Base-by-base conservation (phyloP, 2,113 vertebrate species). In the Campylorhamphus procurvoides region DNA sequence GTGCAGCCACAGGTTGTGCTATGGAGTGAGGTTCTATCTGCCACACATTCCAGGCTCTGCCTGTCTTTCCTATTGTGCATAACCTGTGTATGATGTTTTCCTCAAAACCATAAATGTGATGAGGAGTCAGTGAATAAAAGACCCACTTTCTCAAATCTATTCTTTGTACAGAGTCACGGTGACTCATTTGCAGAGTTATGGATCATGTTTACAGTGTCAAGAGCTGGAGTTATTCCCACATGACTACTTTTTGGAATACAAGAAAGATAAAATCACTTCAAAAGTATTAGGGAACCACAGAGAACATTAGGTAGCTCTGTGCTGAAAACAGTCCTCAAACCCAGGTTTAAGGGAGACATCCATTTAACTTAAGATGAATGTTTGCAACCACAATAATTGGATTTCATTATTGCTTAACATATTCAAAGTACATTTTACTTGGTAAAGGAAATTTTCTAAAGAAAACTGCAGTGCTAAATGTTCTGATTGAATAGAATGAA, bases 1-100 rank as follows among this genome's bases (percentile, higher is more conserved):
- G 8, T 59, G 33, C 25, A 76, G 7, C 18, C 40, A 35, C 1
- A 2, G 22, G 4, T 9, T 31, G 10, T 2, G 1, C 2, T 28
- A 6, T 5, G 19, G 35, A 46, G 16, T 0, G 4, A n/a, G 14
- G 10, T 37, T 46, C 8, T 12, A 2, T 9, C 29, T 35, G 2
- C 7, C 25, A 23, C 28, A 4, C 2, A 8, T 17, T 14, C 16
- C 29, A 58, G n/a, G 2, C 16, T 77, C 46, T 86, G 14, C 14
- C 42, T 81, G 6, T 22, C 50, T 49, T 86, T 73, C 13, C 24
- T 83, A 3, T 14, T 11, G 6, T 37, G 27, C 12, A 28, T 37
- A 80, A 84, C 7, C 5, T 39, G 29, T 10, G 3, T 10, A 4
- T 3, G 14, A 40, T 35, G 4, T 42, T 84, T 84, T 52, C 20